phyloP scores from a whole-genome alignment of 2,797 vertebrate genomes.

The Catharus ustulatus region DNA sequence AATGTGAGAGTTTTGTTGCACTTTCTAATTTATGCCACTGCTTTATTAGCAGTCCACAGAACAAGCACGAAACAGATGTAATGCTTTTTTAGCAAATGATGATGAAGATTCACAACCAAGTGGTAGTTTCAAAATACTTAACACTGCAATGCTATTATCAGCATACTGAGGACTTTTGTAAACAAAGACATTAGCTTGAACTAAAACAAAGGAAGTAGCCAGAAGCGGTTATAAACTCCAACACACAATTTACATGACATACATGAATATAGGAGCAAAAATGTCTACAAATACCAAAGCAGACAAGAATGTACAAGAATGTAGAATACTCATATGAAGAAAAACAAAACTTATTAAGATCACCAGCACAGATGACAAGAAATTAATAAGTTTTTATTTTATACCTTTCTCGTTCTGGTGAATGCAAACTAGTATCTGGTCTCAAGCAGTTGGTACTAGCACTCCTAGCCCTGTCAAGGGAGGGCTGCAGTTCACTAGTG shows the following conservation, averaged over 20 bases:
- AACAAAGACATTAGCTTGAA: conserved; percentile 59
- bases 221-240: conserved; percentile 61
- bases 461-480: conserved; percentile 97
- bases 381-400: conserved; percentile 81
- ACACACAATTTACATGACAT: conserved; percentile 61
- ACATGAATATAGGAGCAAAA: not conserved
- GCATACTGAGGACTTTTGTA: conserved; percentile 77
- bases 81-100: not conserved
- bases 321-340: conserved; percentile 47
- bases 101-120: conserved; percentile 3
- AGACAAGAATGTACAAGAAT: conserved; percentile 54
- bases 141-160: conserved; percentile 69
- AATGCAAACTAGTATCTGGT: conserved; percentile 95
- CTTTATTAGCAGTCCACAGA: conserved; percentile 11
- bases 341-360: conserved; percentile 60
- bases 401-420: conserved; percentile 98
- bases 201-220: conserved; percentile 61
- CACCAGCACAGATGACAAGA: conserved; percentile 80
- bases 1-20: not conserved
- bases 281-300: conserved; percentile 60
- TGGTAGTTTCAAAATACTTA: not conserved
- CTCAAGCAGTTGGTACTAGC: conserved; percentile 99
- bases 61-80: conserved; percentile 3
- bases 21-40: not conserved
- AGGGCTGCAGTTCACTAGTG: conserved; percentile 96